Evolutionary conservation across 2,888 invertebrate species (phyloP).

Genomic region (Ectemnius cavifrons): DNA sequence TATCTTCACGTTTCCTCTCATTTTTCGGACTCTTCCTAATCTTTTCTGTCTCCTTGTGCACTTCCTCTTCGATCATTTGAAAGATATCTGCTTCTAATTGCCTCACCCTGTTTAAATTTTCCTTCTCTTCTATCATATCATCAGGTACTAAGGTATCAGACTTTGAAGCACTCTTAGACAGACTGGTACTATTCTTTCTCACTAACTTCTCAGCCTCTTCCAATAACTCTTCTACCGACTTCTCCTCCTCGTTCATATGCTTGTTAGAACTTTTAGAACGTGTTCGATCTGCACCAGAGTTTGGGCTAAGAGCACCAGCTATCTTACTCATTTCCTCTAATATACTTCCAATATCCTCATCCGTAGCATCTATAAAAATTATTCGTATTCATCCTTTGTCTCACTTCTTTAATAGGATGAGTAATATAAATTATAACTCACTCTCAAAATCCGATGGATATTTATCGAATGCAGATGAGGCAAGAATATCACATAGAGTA

Average conservation of each 20-base stretch:
- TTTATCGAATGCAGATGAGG: slow-evolving; percentile 72
- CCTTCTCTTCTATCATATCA: slow-evolving; percentile 50
- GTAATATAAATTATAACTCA: slow-evolving; percentile 48
- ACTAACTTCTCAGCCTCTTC: slow-evolving; percentile 75
- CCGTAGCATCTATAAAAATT: slow-evolving; percentile 70
- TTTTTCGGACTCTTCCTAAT: slow-evolving; percentile 65
- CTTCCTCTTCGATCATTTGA: slow-evolving; percentile 71
- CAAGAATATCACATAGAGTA: slow-evolving; percentile 71
- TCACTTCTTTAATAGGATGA: too few relatives aligned
- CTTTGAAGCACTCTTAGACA: slow-evolving; percentile 68
- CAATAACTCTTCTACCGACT: slow-evolving; percentile 73
- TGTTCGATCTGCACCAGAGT: slow-evolving; percentile 63
- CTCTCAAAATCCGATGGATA: slow-evolving; percentile 76
- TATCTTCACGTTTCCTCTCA: slow-evolving; percentile 61
- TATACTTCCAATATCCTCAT: slow-evolving; percentile 75
- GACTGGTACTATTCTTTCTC: slow-evolving; percentile 67
- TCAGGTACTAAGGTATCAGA: slow-evolving; percentile 68
- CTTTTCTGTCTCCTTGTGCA: slow-evolving; percentile 70
- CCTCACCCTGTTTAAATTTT: slow-evolving; percentile 58
- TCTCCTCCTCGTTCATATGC: slow-evolving; percentile 69
- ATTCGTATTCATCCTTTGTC: background rate
- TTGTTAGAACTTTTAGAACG: slow-evolving; percentile 65
- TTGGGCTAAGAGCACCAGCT: slow-evolving; percentile 70
- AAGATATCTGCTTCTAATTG: slow-evolving; percentile 73
- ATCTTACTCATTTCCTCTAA: slow-evolving; percentile 76